Evolutionary conservation across 2,797 vertebrate genomes (phyloP), one percentile per base, ranked within the genome.

Genomic region (Melanotaenia nigrans): DNA sequence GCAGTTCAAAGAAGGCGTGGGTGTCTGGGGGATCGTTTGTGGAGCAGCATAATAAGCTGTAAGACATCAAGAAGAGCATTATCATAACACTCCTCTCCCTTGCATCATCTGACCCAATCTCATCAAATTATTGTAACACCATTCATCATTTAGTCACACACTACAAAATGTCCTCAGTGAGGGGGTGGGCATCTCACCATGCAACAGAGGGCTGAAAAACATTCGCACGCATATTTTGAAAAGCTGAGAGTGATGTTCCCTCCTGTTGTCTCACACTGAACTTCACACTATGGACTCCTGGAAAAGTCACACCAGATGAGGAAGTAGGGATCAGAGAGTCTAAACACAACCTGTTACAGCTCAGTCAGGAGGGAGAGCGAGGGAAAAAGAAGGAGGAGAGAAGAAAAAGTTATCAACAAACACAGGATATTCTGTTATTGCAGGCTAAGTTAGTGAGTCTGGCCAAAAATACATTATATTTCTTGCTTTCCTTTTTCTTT

Each of bases 81-180:
- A 89, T 86, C 78, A 78, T 77, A 69, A 77, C 79, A 79, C 80
- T 74, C 82, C 73, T 87, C 80, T 80, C 54, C 57, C 79, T 90
- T 90, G 86, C 90, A 90, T 90, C 89, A 89, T 87, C 87, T 83
- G 75, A 89, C 82, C 84, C 85, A 88, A 86, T 90, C 90, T 87
- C 89, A 84, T 92, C 87, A 92, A 90, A 90, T 91, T 86, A 90
- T 90, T 88, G 84, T 89, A 87, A 82, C 78, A 85, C 79, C 80
- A 86, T 89, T 90, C 84, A 83, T 83, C 82, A 77, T 90, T 89
- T 89, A 89, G 86, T 92, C 87, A 87, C 82, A 89, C 85, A 36
- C 77, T 70, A 65, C 73, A 71, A 81, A 70, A 84, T 83, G 59
- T 85, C 71, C 66, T 63, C 67, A 73, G 54, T 78, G 83, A 85